phyloP scores from a whole-genome alignment of 2,113 vertebrate species.

The Pteropus alecto region DNA sequence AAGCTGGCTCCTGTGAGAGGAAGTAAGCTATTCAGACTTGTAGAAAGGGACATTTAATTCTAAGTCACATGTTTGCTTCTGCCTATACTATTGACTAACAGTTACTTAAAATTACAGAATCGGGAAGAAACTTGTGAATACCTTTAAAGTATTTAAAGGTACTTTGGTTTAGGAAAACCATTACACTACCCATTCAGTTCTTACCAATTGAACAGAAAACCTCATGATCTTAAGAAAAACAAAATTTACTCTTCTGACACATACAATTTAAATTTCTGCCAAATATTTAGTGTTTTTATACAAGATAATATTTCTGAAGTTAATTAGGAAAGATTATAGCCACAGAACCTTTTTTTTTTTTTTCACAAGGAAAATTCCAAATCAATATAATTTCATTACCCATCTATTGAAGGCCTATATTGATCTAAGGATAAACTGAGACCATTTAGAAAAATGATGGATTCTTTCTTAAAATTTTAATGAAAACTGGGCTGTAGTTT shows the following conservation, averaged over 20 bases:
- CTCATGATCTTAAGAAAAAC: neutral
- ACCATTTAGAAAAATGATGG: neutral
- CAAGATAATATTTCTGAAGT: neutral
- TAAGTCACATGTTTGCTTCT: conserved; percentile 75
- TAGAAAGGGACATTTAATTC: conserved; percentile 61
- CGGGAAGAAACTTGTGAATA: conserved; percentile 69
- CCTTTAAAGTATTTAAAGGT: conserved; percentile 18
- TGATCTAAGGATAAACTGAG: neutral
- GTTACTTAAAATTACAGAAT: conserved; percentile 75
- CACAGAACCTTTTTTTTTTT: neutral
- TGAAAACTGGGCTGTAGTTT: neutral
- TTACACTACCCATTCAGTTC: neutral
- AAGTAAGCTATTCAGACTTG: conserved; percentile 82
- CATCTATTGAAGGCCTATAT: neutral
- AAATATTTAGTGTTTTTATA: neutral
- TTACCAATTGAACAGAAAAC: neutral
- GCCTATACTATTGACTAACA: conserved; percentile 76
- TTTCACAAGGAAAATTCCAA: neutral
- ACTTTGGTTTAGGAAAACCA: neutral
- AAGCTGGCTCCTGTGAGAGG: conserved; percentile 76
- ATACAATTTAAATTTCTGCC: neutral
- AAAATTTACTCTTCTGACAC: neutral
- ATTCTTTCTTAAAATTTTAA: neutral
- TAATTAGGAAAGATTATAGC: neutral
- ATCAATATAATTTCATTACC: neutral